phyloP scores from a whole-genome alignment of 2,113 vertebrate species.

The Percopsis transmontana region DNA sequence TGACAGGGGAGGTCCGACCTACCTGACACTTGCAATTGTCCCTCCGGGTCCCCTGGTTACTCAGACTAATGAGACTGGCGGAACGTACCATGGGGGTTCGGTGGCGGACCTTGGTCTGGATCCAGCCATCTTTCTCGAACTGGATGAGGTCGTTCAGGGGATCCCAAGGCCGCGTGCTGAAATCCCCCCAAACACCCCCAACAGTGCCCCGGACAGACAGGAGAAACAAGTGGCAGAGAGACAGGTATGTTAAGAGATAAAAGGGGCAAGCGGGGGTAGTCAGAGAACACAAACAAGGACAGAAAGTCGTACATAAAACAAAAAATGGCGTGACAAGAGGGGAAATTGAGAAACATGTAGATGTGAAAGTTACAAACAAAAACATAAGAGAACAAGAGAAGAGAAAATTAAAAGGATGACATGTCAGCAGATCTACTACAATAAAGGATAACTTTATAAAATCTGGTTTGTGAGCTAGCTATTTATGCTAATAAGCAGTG shows the following conservation, averaged over 20 bases:
- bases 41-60: conserved; percentile 84
- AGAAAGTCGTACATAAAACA: no score
- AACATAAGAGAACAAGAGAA: neutral
- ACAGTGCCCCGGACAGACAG: neutral
- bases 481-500: no score
- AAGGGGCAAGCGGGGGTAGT: no score
- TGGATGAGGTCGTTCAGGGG: conserved; percentile 97
- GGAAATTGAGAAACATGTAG: no score
- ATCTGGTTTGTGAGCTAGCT: no score
- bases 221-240: neutral
- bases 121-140: conserved; percentile 94
- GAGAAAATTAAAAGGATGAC: neutral
- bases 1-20: conserved; percentile 49
- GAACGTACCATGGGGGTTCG: conserved; percentile 97
- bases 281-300: no score
- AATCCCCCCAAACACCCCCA: no score
- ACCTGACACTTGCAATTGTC: conserved; percentile 76
- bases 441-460: no score
- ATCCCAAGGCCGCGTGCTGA: conserved; percentile 97
- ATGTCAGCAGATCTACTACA: no score
- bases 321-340: neutral
- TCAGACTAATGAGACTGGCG: conserved; percentile 84
- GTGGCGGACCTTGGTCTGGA: conserved; percentile 97
- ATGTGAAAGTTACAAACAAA: neutral
- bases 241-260: neutral